Conservation (phyloP, 2,113 vertebrate genomes). For the Argyrosomus japonicus region DNA sequence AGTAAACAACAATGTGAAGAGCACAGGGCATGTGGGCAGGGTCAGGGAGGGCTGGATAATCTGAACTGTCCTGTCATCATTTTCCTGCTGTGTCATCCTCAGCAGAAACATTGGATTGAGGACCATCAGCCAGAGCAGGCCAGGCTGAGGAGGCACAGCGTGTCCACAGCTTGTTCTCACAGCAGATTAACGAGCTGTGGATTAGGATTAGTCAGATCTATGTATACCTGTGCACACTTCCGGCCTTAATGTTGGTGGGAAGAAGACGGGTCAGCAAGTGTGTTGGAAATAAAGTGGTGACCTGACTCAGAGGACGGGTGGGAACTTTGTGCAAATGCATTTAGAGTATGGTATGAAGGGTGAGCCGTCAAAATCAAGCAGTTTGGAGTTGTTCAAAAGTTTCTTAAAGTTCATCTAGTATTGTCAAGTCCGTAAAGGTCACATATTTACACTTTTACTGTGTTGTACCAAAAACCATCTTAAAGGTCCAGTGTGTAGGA, state of each 20-base stretch:
- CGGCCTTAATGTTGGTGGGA: background rate
- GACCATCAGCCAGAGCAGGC: background rate
- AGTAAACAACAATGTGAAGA: too few species aligned
- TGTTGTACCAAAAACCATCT: too few species aligned
- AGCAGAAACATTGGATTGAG: background rate
- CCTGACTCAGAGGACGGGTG: background rate
- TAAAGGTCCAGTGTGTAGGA: too few species aligned
- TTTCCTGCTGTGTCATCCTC: conserved; percentile 41
- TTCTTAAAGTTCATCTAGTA: too few species aligned
- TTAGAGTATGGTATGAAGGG: background rate
- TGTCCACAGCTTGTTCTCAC: conserved; percentile 43
- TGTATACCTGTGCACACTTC: conserved; percentile 9
- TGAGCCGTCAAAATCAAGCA: too few species aligned
- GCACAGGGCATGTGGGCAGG: background rate
- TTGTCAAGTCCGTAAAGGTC: too few species aligned
- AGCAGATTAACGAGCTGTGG: conserved; percentile 55
- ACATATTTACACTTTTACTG: too few species aligned
- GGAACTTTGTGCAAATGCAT: background rate
- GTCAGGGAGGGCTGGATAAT: background rate
- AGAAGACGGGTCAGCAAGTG: conserved; percentile 29
- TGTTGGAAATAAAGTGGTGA: conserved; percentile 22
- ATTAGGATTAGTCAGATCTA: conserved; percentile 66
- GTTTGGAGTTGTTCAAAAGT: too few species aligned
- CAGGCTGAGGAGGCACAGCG: background rate
- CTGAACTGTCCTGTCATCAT: background rate